A percentile compares a stretch with the other conserved stretches of the same genome.
phyloP scores from a whole-genome alignment of 2,888 invertebrate species.

The Oligia strigilis region DNA sequence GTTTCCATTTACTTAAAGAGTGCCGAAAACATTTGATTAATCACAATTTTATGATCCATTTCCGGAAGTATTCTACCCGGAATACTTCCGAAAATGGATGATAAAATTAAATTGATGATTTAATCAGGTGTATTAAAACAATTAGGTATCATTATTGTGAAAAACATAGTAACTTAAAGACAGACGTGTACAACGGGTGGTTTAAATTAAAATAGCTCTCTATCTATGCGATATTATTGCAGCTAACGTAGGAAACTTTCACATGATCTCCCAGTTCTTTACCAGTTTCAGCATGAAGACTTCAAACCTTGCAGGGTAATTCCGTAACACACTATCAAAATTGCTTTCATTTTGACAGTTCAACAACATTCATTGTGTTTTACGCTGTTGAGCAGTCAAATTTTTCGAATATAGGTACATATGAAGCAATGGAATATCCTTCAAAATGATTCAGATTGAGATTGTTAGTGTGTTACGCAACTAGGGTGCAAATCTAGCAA shows the following conservation, averaged over 20 bases:
- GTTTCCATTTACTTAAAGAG: slow-evolving; percentile 31
- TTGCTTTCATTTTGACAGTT: background rate
- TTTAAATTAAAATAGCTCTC: background rate
- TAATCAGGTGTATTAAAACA: background rate
- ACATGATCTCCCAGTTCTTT: no score
- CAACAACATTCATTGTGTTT: background rate
- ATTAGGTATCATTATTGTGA: background rate
- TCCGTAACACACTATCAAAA: background rate
- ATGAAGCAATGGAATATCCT: no score
- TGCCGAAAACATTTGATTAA: background rate
- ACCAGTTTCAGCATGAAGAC: background rate
- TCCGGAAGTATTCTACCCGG: background rate
- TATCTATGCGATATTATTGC: background rate
- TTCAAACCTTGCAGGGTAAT: background rate
- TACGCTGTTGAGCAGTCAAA: background rate
- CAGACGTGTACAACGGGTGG: background rate
- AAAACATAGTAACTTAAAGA: background rate
- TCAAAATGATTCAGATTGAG: no score
- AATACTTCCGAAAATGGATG: background rate
- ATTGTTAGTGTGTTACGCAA: no score
- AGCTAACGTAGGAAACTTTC: background rate
- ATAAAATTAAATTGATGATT: background rate
- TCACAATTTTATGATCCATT: slow-evolving; percentile 13
- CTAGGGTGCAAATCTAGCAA: background rate
- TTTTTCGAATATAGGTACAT: background rate